Base-by-base conservation (phyloP, 2,888 invertebrate genomes). In the Orchesella flavescens region DNA sequence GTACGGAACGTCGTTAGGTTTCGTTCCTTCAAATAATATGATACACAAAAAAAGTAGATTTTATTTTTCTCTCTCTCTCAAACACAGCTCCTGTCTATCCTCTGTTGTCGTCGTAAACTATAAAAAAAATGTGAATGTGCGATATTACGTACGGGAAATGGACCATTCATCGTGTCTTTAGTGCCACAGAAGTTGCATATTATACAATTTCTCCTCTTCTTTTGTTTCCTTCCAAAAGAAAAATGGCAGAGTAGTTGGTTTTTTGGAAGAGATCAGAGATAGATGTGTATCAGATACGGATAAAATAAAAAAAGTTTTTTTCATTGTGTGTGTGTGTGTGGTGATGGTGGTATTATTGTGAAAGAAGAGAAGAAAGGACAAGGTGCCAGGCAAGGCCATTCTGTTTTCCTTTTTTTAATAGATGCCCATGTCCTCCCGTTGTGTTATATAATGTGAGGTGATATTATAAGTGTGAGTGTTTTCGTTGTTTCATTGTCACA, bases 61-160 rank as follows among this genome's bases (percentile, higher is more conserved):
- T 63, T 63, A n/a, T 23, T 24, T 12, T 24, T 15, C 34, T 24
- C 34, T 34, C 57, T 72, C 43, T 43, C 17, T 63, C 24, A 9
- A 15, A 15, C 23, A 63, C 21, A n/a, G 17, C 13, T 21, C 57
- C 21, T 19, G 17, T 19, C 57, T 21, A 13, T 24, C 23, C 19
- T 1, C 15, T 63, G 24, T 23, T 46, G 44, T 46, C 46, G 46
- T 19, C 68, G 21, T 72, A 79, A 72, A 72, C 34, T 72, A 72
- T 72, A 72, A 34, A 34, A n/a, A 78, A n/a, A 79, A 79, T 65
- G 79, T 72, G 79, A 79, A 79, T 79, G 79, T 72, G 79, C 72
- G 79, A 79, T 79, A 79, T 79, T 79, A 79, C 72, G 79, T 72
- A 79, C 72, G 79, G 79, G 79, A 79, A 79, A 79, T 79, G 79